phyloP scores from a whole-genome alignment of 2,113 vertebrate species.

The Psilopsiagon aurifrons region DNA sequence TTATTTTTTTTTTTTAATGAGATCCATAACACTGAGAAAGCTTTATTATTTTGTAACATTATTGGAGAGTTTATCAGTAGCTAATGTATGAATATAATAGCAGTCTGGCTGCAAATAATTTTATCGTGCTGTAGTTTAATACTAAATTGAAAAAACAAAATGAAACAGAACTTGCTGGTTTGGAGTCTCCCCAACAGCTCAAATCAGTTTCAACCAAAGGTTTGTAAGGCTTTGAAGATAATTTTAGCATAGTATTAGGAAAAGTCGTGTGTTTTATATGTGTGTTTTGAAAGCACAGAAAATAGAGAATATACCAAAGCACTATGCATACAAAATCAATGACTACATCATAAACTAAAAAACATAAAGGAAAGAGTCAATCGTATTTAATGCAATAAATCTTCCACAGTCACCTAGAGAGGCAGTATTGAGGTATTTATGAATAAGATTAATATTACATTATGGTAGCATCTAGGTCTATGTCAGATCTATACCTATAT shows the following conservation, averaged over 20 bases:
- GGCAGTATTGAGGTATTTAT: neutral
- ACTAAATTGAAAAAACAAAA: neutral
- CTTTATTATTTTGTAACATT: neutral
- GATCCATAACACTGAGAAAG: neutral
- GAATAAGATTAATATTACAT: neutral
- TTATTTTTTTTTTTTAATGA: neutral
- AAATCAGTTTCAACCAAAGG: neutral
- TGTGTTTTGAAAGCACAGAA: neutral
- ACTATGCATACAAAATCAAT: neutral
- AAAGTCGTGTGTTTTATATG: neutral
- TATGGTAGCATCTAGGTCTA: neutral
- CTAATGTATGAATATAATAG: neutral
- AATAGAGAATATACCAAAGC: neutral
- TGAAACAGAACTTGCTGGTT: neutral
- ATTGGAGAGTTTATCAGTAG: neutral
- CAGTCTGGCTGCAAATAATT: neutral
- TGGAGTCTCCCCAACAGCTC: fast-evolving
- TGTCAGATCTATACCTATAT: neutral
- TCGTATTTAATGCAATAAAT: neutral
- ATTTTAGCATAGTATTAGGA: neutral
- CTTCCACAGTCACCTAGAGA: neutral
- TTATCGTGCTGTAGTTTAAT: neutral
- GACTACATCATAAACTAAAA: neutral
- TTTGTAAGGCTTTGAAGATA: neutral
- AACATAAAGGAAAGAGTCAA: neutral